phyloP scores from a whole-genome alignment of 2,888 invertebrate species.

The Cephus pygmeus region DNA sequence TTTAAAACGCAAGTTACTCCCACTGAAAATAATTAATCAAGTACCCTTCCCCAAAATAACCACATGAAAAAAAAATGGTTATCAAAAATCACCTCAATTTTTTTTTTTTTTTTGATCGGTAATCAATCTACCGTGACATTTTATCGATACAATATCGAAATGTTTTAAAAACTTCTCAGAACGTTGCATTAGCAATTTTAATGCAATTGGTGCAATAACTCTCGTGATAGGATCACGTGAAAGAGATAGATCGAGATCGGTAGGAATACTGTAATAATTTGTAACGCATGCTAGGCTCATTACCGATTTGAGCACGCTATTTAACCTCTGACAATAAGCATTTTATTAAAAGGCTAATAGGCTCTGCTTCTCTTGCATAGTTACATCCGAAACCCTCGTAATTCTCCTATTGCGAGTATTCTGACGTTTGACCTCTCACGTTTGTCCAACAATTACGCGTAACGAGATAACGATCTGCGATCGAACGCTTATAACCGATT shows the following conservation, averaged over 20 bases:
- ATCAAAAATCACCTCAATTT: not conserved
- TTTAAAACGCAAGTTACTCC: too few relatives aligned
- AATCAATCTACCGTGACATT: not conserved
- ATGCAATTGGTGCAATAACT: not conserved
- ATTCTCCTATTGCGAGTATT: not conserved
- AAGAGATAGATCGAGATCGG: not conserved
- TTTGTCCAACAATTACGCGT: slow-evolving; percentile 29
- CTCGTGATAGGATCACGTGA: not conserved
- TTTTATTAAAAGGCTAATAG: not conserved
- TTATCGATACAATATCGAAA: not conserved
- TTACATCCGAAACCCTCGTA: not conserved
- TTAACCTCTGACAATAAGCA: slow-evolving; percentile 35
- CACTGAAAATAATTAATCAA: too few relatives aligned
- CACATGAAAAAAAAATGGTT: not conserved
- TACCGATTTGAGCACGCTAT: slow-evolving; percentile 21
- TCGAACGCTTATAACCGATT: slow-evolving; percentile 8
- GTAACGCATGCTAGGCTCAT: slow-evolving; percentile 6
- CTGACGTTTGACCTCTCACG: not conserved
- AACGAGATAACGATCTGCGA: slow-evolving; percentile 38
- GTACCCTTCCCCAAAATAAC: too few relatives aligned
- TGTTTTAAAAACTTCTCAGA: not conserved
- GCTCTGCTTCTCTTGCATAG: not conserved
- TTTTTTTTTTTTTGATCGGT: not conserved
- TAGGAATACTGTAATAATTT: not conserved
- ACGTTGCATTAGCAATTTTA: not conserved